Conservation (phyloP, 2,888 invertebrate species). For the Acrobasis suavella region DNA sequence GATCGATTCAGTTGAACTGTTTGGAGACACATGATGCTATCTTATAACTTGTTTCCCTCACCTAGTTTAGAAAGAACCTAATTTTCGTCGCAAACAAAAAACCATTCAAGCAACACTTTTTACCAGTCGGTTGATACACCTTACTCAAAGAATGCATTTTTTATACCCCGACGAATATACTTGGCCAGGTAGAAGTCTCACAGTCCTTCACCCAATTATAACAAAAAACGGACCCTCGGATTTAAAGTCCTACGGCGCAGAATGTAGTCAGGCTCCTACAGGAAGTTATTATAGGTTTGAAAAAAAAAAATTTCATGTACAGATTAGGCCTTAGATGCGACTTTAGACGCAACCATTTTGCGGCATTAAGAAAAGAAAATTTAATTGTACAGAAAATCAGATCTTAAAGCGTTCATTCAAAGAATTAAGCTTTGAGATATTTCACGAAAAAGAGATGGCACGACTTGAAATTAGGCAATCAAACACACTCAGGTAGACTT, state of each 20-base stretch:
- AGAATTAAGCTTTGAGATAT: no score
- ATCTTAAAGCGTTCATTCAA: no score
- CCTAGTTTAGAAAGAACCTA: no score
- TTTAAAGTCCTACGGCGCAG: background rate
- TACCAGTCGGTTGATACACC: background rate
- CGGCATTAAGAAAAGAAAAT: no score
- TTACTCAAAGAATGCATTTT: constrained; percentile 1
- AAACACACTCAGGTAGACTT: no score
- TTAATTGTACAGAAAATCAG: no score
- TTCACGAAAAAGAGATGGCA: no score
- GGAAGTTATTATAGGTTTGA: constrained; percentile 4
- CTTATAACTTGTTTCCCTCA: background rate
- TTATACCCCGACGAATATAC: background rate
- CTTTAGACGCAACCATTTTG: no score
- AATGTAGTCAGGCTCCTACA: background rate
- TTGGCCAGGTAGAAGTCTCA: constrained; percentile 8
- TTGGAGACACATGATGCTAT: background rate
- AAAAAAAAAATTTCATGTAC: constrained; percentile 3
- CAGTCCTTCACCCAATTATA: background rate
- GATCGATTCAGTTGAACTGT: constrained; percentile 3
- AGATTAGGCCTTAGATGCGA: no score
- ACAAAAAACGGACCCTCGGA: constrained; percentile 11
- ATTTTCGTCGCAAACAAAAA: no score
- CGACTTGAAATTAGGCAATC: no score
- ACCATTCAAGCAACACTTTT: no score